Percentiles rank a stretch among this genome's conserved stretches.
Evolutionary conservation across 2,797 vertebrate genomes (phyloP).

Genomic region (Taenioides sp.): DNA sequence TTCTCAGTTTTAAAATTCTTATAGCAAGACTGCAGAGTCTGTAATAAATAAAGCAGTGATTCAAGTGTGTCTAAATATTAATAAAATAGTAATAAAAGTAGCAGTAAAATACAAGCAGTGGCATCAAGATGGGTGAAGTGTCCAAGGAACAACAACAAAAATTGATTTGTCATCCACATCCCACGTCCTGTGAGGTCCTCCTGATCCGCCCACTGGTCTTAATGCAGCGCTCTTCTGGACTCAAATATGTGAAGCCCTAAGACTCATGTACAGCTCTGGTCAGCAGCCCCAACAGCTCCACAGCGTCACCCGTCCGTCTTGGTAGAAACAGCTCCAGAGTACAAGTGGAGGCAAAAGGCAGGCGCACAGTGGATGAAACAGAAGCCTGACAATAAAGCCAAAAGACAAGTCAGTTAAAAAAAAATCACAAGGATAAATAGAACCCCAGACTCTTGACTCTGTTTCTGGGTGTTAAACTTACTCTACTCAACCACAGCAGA

Average conservation of each 20-base stretch:
- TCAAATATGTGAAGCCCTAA: constrained; percentile 26
- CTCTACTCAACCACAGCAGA: too few species aligned
- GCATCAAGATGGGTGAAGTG: background rate
- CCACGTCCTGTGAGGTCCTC: background rate
- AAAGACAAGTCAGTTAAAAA: background rate
- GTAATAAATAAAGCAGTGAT: background rate
- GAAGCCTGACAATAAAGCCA: constrained; percentile 21
- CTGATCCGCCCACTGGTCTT: background rate
- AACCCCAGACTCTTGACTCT: background rate
- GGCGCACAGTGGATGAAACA: background rate
- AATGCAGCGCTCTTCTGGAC: background rate
- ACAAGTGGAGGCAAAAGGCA: constrained; percentile 54
- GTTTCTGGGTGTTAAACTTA: too few species aligned
- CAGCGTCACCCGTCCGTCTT: constrained; percentile 25
- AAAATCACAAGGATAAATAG: background rate
- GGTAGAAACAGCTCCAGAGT: constrained; percentile 66
- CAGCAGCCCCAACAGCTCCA: constrained; percentile 55
- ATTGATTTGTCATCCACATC: background rate
- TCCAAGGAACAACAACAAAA: too few species aligned
- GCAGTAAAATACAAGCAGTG: background rate
- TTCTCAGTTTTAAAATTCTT: background rate
- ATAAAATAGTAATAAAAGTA: background rate
- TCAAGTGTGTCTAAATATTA: background rate
- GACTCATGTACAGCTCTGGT: constrained; percentile 53
- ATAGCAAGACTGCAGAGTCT: too few species aligned